These are phyloP conservation scores for Pteronotus mesoamericanus DNA, from an alignment of 2,797 vertebrate species.

Conservation along the genomic window DNA sequence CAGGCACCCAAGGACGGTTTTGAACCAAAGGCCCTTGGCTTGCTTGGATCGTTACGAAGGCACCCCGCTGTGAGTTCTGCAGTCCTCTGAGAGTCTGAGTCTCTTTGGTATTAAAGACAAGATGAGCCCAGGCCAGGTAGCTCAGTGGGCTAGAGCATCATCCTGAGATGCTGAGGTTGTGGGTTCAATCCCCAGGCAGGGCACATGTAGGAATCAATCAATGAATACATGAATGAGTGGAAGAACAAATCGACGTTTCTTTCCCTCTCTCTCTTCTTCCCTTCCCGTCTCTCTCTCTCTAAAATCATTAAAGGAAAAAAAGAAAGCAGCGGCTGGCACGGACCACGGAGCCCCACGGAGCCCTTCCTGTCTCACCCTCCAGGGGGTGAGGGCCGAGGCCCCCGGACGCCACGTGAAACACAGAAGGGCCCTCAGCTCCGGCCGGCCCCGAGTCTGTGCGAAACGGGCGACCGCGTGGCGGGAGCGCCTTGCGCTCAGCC, in stretches of 20 bases:
- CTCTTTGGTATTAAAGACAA: background rate
- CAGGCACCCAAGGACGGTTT: background rate
- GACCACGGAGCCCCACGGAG: background rate
- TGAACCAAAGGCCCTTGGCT: background rate
- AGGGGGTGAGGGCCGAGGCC: background rate
- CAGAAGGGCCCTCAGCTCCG: background rate
- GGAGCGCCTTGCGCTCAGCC: background rate
- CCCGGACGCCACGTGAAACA: background rate
- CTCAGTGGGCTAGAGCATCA: background rate
- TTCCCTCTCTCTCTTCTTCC: background rate
- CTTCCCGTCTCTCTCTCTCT: background rate
- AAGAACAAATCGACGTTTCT: background rate
- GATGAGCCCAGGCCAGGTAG: background rate
- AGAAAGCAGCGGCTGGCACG: background rate
- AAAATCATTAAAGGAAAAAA: background rate
- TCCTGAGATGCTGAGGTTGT: background rate
- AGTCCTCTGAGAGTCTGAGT: background rate
- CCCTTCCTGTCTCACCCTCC: background rate
- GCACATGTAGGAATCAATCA: too few species aligned
- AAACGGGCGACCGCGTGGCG: accelerated
- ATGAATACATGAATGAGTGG: background rate
- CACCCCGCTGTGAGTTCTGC: background rate
- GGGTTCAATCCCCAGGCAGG: background rate
- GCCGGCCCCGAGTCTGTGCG: background rate
- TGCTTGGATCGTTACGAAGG: background rate